Base-by-base conservation (phyloP, 2,113 vertebrate genomes). In the Strix uralensis region DNA sequence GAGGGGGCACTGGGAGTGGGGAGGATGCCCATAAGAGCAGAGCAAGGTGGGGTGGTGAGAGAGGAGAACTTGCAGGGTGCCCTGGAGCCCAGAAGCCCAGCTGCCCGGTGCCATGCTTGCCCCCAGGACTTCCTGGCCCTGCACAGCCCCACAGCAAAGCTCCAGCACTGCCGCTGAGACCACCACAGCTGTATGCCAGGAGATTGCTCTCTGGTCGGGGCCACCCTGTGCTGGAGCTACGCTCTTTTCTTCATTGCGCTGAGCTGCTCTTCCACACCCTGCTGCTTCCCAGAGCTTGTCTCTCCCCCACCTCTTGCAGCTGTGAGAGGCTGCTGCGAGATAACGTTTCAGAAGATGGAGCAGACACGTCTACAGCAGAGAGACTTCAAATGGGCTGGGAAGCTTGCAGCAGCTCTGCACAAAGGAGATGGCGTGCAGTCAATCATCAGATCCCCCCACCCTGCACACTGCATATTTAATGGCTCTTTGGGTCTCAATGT, bases 211-310 rank as follows among this genome's bases (percentile, higher is more conserved):
- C n/a, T 25, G 61, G 26, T 36, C 2, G 22, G 42, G 27, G n/a
- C 46, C 51, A 27, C n/a, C 30, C 34, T 18, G 36, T 62, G 25
- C 55, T 0, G 0, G 25, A 58, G 44, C 25, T 7, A 1, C 0
- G 2, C 40, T 46, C 46, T 46, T 15, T 8, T 19, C 44, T 59
- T 44, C 62, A 4, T 11, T 1, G 2, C 0, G 1, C 81, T 8
- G 57, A 58, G 59, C 78, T 62, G 59, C 59, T 61, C 16, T 44
- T 49, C n/a, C 65, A 30, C 30, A 30, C 52, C 21, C 58, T 42
- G 34, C 75, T 49, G 58, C n/a, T 47, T 55, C 65, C 40, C 36
- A 38, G 38, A 32, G 62, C 44, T 36, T 13, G 30, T 52, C 34
- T 63, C 38, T 69, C 26, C 62, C 46, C 9, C 19, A 25, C 44